Conservation (phyloP, 1,140 invertebrate genomes). For the Psix sp. region DNA sequence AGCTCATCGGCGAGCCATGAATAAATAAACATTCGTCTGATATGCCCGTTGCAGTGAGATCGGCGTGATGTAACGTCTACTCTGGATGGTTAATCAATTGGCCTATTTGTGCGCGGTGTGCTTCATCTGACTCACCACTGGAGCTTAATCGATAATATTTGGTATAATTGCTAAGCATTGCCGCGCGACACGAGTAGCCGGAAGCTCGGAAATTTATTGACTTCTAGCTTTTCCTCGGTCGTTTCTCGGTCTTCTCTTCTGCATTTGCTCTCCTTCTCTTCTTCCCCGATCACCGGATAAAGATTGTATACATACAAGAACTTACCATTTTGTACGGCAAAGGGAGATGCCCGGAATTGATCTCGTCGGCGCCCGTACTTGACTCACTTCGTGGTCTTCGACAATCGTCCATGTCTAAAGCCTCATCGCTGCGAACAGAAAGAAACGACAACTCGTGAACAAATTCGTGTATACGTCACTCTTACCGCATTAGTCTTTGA, state of each 20-base stretch:
- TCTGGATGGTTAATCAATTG: slow-evolving; percentile 58
- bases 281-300: neutral
- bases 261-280: neutral
- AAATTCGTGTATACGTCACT: slow-evolving; percentile 16
- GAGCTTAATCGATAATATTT: slow-evolving; percentile 59
- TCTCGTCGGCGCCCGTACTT: slow-evolving; percentile 83
- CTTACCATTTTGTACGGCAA: slow-evolving; percentile 74
- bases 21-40: slow-evolving; percentile 50
- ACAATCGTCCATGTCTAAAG: slow-evolving; percentile 82
- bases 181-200: slow-evolving; percentile 20
- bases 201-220: slow-evolving; percentile 47
- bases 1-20: slow-evolving; percentile 39
- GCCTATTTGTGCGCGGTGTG: slow-evolving; percentile 55
- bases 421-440: slow-evolving; percentile 77
- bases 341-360: slow-evolving; percentile 83
- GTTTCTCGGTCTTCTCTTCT: slow-evolving; percentile 1
- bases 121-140: slow-evolving; percentile 33
- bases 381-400: slow-evolving; percentile 85
- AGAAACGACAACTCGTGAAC: slow-evolving; percentile 7
- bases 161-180: slow-evolving; percentile 50
- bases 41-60: slow-evolving; percentile 47
- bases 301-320: slow-evolving; percentile 38
- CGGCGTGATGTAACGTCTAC: slow-evolving; percentile 48
- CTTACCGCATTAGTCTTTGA: neutral
- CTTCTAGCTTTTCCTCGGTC: slow-evolving; percentile 2